phyloP scores from a whole-genome alignment of 2,888 invertebrate genomes.

The Andrena flavipes region DNA sequence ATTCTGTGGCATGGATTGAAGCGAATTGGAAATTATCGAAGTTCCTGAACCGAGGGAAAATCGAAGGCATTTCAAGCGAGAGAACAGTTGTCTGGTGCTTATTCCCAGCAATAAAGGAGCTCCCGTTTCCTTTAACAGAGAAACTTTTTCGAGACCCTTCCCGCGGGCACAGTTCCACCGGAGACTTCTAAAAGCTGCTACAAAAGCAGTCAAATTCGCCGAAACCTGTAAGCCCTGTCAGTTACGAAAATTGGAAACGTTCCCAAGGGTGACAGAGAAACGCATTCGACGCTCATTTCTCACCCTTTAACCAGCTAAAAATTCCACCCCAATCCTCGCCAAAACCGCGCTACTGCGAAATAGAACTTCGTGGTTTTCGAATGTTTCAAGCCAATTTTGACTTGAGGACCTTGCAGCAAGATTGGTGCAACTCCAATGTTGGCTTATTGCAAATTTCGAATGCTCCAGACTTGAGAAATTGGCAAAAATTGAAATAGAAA shows the following conservation, averaged over 20 bases:
- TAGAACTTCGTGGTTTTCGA: too few species aligned
- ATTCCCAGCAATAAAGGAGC: not conserved
- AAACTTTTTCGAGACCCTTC: not conserved
- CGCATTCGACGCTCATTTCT: not conserved
- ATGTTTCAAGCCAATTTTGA: too few species aligned
- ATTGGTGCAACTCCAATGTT: too few species aligned
- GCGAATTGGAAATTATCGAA: constrained; percentile 5
- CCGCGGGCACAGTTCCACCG: not conserved
- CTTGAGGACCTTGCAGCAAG: too few species aligned
- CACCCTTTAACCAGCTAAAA: not conserved
- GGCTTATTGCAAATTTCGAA: too few species aligned
- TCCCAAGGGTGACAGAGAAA: not conserved
- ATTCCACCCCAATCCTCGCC: too few species aligned
- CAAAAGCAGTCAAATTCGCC: not conserved
- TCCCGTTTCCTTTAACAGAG: not conserved
- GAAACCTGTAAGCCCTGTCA: not conserved
- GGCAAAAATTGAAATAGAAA: too few species aligned
- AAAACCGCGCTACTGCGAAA: too few species aligned
- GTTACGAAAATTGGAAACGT: not conserved
- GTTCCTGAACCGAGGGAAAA: not conserved
- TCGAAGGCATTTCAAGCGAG: not conserved
- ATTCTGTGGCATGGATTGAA: not conserved
- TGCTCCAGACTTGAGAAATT: too few species aligned
- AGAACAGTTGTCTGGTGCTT: not conserved
- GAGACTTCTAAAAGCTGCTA: not conserved